Evolutionary conservation across 2,888 invertebrate species (phyloP).

Genomic region (Pammene fasciana): DNA sequence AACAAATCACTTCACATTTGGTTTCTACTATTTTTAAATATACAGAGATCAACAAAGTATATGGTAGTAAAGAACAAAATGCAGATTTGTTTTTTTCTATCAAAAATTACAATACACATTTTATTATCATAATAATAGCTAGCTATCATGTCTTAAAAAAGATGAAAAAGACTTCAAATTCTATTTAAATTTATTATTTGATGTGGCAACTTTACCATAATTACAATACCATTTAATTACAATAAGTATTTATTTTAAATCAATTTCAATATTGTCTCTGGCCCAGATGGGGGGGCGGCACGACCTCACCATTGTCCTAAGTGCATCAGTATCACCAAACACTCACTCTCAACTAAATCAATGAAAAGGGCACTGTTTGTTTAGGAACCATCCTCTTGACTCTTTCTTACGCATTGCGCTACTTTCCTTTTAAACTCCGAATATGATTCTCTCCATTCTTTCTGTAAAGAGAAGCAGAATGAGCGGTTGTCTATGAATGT

Average conservation of each 20-base stretch:
- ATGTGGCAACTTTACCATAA: constrained; percentile 81
- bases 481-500: constrained; percentile 76
- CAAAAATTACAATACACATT: constrained; percentile 80
- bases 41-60: constrained; percentile 74
- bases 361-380: constrained; percentile 82
- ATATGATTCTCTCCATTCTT: constrained; percentile 99
- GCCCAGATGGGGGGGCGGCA: constrained; percentile 65
- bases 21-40: constrained; percentile 58
- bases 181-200: constrained; percentile 77
- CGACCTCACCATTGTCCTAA: constrained; percentile 64
- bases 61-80: constrained; percentile 67
- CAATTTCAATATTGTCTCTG: constrained; percentile 83
- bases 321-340: constrained; percentile 76
- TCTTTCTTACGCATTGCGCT: constrained; percentile 98
- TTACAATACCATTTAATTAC: constrained; percentile 82
- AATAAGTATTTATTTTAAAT: constrained; percentile 81
- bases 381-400: constrained; percentile 99
- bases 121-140: constrained; percentile 79
- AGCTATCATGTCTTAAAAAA: constrained; percentile 82
- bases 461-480: constrained; percentile 87
- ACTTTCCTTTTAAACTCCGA: constrained; percentile 99
- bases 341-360: constrained; percentile 77
- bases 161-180: constrained; percentile 81
- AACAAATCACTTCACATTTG: constrained; percentile 70
- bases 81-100: constrained; percentile 80